Percentiles rank a stretch among this genome's conserved stretches.
These are phyloP conservation scores for Ferrisia virgata DNA, from an alignment of 2,888 invertebrate species.

Conservation along the genomic window DNA sequence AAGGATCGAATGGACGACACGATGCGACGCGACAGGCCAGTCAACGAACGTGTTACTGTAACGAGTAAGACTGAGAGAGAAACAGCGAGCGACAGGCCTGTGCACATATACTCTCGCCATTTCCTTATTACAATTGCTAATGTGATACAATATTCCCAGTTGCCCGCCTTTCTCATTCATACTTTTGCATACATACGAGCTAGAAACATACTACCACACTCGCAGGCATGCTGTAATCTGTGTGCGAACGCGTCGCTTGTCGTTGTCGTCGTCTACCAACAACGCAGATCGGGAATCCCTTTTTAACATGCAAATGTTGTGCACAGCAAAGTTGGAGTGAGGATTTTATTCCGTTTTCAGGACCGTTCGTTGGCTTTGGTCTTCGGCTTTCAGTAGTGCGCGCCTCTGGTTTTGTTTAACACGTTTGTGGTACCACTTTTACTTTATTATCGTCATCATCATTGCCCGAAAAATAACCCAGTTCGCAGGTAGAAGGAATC, in stretches of 20 bases:
- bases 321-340: not conserved
- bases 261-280: not conserved
- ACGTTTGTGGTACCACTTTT: too few species aligned
- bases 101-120: slow-evolving; percentile 36
- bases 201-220: not conserved
- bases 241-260: too few species aligned
- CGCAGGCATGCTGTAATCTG: too few species aligned
- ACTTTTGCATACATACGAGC: slow-evolving; percentile 51
- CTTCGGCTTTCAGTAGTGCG: slow-evolving; percentile 42
- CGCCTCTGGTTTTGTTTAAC: slow-evolving; percentile 44
- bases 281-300: slow-evolving; percentile 49
- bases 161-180: slow-evolving; percentile 51
- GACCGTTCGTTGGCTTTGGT: slow-evolving; percentile 38
- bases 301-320: slow-evolving; percentile 51
- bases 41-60: too few species aligned
- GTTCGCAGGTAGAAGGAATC: too few species aligned
- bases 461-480: too few species aligned
- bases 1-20: too few species aligned
- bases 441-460: too few species aligned
- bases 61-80: too few species aligned
- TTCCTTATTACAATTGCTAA: slow-evolving; percentile 52
- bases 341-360: slow-evolving; percentile 39
- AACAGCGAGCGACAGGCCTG: not conserved
- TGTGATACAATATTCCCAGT: slow-evolving; percentile 48
- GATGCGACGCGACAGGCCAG: not conserved